Conservation (phyloP, 2,888 invertebrate species). For the Archips xylosteana region DNA sequence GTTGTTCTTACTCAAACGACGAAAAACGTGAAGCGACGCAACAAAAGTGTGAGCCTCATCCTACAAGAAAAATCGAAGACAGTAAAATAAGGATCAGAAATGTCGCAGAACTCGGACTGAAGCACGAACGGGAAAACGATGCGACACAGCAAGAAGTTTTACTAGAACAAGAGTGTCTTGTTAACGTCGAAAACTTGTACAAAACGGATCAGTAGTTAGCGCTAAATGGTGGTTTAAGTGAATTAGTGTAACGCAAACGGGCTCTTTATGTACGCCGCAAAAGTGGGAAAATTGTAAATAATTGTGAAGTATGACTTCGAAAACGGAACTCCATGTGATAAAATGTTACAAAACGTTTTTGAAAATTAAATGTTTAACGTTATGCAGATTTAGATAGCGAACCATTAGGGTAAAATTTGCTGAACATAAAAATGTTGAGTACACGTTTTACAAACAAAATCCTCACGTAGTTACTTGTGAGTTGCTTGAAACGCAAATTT, state of each 20-base stretch:
- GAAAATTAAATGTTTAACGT: not conserved
- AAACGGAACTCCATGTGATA: not conserved
- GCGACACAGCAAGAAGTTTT: conserved; percentile 50
- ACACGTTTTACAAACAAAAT: too few species aligned
- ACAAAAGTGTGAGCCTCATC: too few species aligned
- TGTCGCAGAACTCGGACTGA: conserved; percentile 18
- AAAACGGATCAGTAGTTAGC: conserved; percentile 52
- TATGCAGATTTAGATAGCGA: too few species aligned
- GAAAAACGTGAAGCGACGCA: too few species aligned
- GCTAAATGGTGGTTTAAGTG: conserved; percentile 43
- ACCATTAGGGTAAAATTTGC: too few species aligned
- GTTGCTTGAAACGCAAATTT: too few species aligned
- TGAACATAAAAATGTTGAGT: too few species aligned
- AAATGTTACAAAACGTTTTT: not conserved
- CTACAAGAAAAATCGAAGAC: not conserved
- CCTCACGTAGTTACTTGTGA: too few species aligned
- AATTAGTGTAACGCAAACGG: conserved; percentile 38
- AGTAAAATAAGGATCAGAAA: conserved; percentile 4
- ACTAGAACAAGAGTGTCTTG: conserved; percentile 52
- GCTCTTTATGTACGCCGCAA: conserved; percentile 31
- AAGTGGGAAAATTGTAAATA: conserved; percentile 30
- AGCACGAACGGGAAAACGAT: conserved; percentile 52
- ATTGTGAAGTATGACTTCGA: conserved; percentile 5
- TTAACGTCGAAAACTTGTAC: conserved; percentile 53
- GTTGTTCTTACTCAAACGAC: too few species aligned